phyloP scores from a whole-genome alignment of 2,113 vertebrate species.

The Cepphus grylle region DNA sequence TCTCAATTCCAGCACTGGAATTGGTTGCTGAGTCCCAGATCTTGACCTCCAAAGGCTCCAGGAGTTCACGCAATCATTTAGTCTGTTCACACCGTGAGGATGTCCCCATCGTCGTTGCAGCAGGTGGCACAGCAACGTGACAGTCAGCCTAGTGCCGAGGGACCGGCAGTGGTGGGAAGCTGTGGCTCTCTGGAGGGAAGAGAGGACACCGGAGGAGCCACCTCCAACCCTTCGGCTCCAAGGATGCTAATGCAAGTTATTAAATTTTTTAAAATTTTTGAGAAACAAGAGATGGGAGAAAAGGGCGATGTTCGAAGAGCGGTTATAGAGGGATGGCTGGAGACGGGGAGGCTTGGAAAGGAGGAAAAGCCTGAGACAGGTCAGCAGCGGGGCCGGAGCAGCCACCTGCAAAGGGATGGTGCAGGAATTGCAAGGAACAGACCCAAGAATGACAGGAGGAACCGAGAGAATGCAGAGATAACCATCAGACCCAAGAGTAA shows the following conservation, averaged over 20 bases:
- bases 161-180: background rate
- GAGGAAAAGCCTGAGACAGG: background rate
- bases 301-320: background rate
- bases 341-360: background rate
- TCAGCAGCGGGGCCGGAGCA: background rate
- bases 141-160: background rate
- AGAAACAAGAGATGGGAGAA: background rate
- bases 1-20: background rate
- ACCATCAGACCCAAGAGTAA: background rate
- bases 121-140: rapidly evolving
- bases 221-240: background rate
- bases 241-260: background rate
- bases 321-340: background rate
- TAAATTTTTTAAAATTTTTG: background rate
- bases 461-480: background rate
- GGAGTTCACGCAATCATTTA: background rate
- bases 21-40: background rate
- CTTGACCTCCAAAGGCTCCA: background rate
- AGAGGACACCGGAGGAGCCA: background rate
- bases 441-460: background rate
- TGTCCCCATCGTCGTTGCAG: rapidly evolving
- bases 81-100: rapidly evolving
- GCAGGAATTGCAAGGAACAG: background rate
- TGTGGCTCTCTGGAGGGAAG: background rate
- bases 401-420: background rate